Evolutionary conservation across 2,888 invertebrate species (phyloP).

Genomic region (Drosophila fulvimacula): DNA sequence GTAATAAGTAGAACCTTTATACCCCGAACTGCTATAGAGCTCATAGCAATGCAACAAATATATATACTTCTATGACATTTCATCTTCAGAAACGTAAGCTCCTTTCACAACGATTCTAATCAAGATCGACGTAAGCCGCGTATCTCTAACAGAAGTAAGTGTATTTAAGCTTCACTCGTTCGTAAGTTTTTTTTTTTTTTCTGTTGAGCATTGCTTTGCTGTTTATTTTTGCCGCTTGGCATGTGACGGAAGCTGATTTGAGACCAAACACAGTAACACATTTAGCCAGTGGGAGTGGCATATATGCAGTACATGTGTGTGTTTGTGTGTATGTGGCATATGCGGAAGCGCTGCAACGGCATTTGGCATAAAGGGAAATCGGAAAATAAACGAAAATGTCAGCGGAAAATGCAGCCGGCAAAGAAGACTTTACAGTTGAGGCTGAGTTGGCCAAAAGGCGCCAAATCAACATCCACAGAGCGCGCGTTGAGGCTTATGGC

Average conservation of each 20-base stretch:
- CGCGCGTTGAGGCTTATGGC: constrained; percentile 74
- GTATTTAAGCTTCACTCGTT: constrained; percentile 9
- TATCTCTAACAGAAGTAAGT: constrained; percentile 7
- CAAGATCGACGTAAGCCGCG: neutral
- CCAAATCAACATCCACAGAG: constrained; percentile 69
- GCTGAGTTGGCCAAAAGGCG: constrained; percentile 61
- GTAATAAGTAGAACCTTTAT: neutral
- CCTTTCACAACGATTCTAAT: neutral
- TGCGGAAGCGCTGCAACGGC: constrained; percentile 66
- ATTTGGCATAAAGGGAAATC: constrained; percentile 74
- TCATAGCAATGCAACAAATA: neutral
- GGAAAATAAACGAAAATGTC: constrained; percentile 80
- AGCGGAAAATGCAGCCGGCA: constrained; percentile 65
- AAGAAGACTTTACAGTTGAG: constrained; percentile 22
- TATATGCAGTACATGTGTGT: neutral
- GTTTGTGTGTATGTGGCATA: constrained; percentile 17
- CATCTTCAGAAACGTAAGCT: neutral
- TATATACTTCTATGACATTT: neutral
- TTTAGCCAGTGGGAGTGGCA: constrained; percentile 54
- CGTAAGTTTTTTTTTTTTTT: constrained; percentile 27
- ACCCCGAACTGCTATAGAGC: too few relatives aligned
- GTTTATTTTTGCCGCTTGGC: constrained; percentile 79
- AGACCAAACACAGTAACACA: constrained; percentile 79
- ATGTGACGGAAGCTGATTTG: constrained; percentile 79
- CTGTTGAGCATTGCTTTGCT: constrained; percentile 33